Conservation (phyloP, 2,888 invertebrate species). For the Theretra japonica region DNA sequence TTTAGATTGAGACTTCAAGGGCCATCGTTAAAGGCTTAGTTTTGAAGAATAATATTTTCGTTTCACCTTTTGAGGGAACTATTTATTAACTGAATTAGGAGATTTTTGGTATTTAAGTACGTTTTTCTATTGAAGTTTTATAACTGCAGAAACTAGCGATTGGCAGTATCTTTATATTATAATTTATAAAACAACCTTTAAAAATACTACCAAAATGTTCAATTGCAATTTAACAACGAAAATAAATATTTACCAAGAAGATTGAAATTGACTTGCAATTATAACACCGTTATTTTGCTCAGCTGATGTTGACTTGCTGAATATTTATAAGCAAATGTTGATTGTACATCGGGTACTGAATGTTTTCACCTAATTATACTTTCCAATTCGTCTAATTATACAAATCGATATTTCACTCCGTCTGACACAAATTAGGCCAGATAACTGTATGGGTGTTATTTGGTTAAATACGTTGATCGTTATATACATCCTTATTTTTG, state of each 20-base stretch:
- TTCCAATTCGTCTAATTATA: conserved; percentile 9
- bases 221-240: neutral
- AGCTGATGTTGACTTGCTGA: conserved; percentile 8
- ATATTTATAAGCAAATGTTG: conserved; percentile 35
- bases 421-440: neutral
- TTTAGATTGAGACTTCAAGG: too few species aligned
- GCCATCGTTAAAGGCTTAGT: too few species aligned
- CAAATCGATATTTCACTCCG: neutral
- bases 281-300: conserved; percentile 46
- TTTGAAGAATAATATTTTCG: too few species aligned
- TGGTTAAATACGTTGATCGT: neutral
- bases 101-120: too few species aligned
- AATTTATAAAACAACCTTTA: too few species aligned
- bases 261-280: conserved; percentile 4
- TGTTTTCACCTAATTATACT: conserved; percentile 38
- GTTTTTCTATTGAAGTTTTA: too few species aligned
- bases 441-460: neutral
- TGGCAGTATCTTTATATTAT: too few species aligned
- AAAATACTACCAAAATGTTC: too few species aligned
- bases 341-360: conserved; percentile 34
- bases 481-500: too few species aligned
- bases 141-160: too few species aligned
- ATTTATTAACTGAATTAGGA: too few species aligned
- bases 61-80: too few species aligned
- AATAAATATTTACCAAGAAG: neutral